Base-by-base conservation (phyloP, 2,797 vertebrate species). In the Lagodon rhomboides region DNA sequence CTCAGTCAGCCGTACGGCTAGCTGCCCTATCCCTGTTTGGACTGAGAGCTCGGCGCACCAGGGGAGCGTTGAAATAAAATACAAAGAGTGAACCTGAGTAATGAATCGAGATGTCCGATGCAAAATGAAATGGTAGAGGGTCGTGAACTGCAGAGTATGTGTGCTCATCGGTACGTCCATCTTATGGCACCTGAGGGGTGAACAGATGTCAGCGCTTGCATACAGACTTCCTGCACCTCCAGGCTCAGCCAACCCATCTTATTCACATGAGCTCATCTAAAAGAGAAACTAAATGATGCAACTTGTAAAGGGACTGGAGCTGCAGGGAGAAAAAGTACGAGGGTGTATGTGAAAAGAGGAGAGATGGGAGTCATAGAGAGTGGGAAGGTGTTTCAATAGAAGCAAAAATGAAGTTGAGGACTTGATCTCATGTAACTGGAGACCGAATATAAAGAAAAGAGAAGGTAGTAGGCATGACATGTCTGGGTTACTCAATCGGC, bases 131-230 rank as follows among this genome's bases (percentile, higher is more conserved):
- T 43, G 70, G 66, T 44, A 46, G 23, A 50, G 25, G 23, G 46
- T 47, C 62, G 68, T 64, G 59, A 56, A 55, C 11, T 54, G 59
- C 60, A 53, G 47, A 61, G 20, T 60, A 54, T 72, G 63, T 79
- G 75, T 75, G 60, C 79, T 79, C 77, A 73, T 76, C 75, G 70
- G 54, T 55, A 44, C 27, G 82, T 85, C 77, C 67, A 73, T 79
- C 60, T 70, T 51, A 18, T 16, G 53, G 50, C 54, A 77, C 84
- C 78, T 53, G 65, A 75, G 81, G 91, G 82, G 25, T 59, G 68
- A 82, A 62, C 77, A 77, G 82, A 79, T 89, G 91, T 91, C 77
- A 68, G 65, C 50, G 77, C 68, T 79, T 75, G 77, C 90, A 77
- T 77, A 85, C 76, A 79, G 69, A 68, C 77, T 74, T 78, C 68